phyloP scores from a whole-genome alignment of 2,888 invertebrate genomes.

The Pseudolycoriella hygida region DNA sequence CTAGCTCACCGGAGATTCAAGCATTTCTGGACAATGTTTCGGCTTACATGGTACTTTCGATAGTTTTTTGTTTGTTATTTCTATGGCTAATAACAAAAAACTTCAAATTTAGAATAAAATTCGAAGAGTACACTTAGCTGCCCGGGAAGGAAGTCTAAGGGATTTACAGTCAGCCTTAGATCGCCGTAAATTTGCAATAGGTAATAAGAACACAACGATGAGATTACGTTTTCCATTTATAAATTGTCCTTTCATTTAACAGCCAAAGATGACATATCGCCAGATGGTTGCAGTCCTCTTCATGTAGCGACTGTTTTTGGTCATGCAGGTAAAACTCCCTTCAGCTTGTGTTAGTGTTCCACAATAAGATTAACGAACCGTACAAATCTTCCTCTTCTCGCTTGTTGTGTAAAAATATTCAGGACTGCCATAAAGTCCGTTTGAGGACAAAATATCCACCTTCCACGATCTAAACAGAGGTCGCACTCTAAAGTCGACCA shows the following conservation, averaged over 20 bases:
- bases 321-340: slow-evolving; percentile 45
- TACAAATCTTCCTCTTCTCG: too few relatives aligned
- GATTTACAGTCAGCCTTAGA: slow-evolving; percentile 74
- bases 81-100: slow-evolving; percentile 1
- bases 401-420: too few relatives aligned
- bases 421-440: too few relatives aligned
- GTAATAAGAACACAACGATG: too few relatives aligned
- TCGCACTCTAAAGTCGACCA: too few relatives aligned
- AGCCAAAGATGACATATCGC: slow-evolving; percentile 71
- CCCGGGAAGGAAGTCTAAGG: slow-evolving; percentile 65
- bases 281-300: slow-evolving; percentile 67
- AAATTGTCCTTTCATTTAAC: too few relatives aligned
- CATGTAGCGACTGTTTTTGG: slow-evolving; percentile 77
- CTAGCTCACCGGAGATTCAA: slow-evolving; percentile 61
- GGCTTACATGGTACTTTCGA: slow-evolving; percentile 54
- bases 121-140: slow-evolving; percentile 69
- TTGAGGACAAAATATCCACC: too few relatives aligned
- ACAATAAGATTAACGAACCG: too few relatives aligned
- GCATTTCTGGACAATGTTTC: slow-evolving; percentile 77
- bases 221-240: too few relatives aligned
- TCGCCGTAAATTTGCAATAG: slow-evolving; percentile 75
- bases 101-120: slow-evolving; percentile 57
- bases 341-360: too few relatives aligned
- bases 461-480: too few relatives aligned
- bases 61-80: not conserved